Percentiles rank a stretch among this genome's conserved stretches.
Conservation (phyloP, 2,113 vertebrate species). For the Etheostoma spectabile region DNA sequence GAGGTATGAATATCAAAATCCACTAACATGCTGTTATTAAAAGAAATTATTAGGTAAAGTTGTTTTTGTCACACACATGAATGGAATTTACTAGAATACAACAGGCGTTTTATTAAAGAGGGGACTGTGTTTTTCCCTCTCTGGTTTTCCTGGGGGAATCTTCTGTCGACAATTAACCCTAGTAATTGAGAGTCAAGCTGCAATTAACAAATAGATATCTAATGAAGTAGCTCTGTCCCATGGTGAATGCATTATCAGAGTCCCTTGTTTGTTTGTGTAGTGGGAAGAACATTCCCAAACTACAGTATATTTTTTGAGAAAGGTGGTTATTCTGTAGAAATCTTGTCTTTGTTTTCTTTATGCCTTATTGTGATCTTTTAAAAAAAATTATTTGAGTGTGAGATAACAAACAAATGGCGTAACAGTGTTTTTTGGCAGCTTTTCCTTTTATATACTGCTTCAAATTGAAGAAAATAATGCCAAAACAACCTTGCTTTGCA, state of each 20-base stretch:
- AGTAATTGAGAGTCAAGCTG: constrained; percentile 84
- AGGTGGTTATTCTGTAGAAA: constrained; percentile 2
- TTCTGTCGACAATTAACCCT: constrained; percentile 83
- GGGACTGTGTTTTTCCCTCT: constrained; percentile 55
- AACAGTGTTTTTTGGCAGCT: constrained; percentile 20
- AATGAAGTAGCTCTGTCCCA: constrained; percentile 79
- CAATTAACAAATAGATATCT: constrained; percentile 84
- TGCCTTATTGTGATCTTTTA: constrained; percentile 18
- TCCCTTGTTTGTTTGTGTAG: constrained; percentile 40
- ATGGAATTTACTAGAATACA: constrained; percentile 71
- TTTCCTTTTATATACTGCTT: constrained; percentile 1
- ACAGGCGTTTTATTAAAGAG: constrained; percentile 68
- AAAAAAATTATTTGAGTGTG: constrained; percentile 38
- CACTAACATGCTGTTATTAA: constrained; percentile 63
- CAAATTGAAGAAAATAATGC: background rate
- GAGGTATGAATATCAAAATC: constrained; percentile 75
- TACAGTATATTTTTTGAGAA: background rate
- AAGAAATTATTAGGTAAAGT: constrained; percentile 55
- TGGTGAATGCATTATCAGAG: constrained; percentile 74
- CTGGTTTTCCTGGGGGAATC: constrained; percentile 72
- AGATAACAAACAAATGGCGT: constrained; percentile 46
- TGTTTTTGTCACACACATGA: constrained; percentile 72
- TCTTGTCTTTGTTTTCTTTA: constrained; percentile 2
- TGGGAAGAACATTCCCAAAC: constrained; percentile 8
- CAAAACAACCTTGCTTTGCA: background rate